Base-by-base conservation (phyloP, 2,888 invertebrate species). In the Eupithecia insigniata region DNA sequence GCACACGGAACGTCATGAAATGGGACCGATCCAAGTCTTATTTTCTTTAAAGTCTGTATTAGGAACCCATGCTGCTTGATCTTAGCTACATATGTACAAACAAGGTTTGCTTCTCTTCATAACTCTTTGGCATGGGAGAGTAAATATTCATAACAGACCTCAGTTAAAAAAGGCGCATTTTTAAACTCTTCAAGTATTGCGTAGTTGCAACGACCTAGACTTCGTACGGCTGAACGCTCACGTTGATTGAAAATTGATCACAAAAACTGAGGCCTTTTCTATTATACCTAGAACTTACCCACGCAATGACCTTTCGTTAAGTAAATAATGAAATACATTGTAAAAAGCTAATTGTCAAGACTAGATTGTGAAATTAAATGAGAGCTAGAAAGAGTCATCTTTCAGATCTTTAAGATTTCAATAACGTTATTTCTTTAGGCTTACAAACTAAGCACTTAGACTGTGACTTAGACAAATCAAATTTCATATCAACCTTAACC, bases 231-330 rank as follows among this genome's bases (percentile, higher is more conserved):
- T 65, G 67, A 71, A 26, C 51, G 51, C 30, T 34, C 43, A 67
- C 62, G 46, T 65, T 71, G 61, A 69, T 71, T 71, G 67, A 18
- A 62, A 62, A 34, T 43, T 22, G 39, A 26, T 46, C n/a, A 67
- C 46, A 74, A 74, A 69, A 74, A 71, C 65, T 14, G 68, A 22
- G 6, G 34, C 34, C 8, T 60, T 68, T 70, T 70, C 43, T 64
- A 43, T 43, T 26, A 55, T 71, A 69, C 55, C 66, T 55, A 34
- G 39, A 34, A 43, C 30, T 58, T 30, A n/a, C 30, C 6, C 18
- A 46, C 18, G 43, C 18, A 73, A 28, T 69, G 69, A 69, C 69
- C 74, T 74, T 74, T 74, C 1, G 26, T 8, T 66, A 26, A 55
- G 16, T 12, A 67, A 70, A 46, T 26, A 61, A 61, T 62, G 30